Base-by-base conservation (phyloP, 2,888 invertebrate genomes). In the Thera obeliscata region DNA sequence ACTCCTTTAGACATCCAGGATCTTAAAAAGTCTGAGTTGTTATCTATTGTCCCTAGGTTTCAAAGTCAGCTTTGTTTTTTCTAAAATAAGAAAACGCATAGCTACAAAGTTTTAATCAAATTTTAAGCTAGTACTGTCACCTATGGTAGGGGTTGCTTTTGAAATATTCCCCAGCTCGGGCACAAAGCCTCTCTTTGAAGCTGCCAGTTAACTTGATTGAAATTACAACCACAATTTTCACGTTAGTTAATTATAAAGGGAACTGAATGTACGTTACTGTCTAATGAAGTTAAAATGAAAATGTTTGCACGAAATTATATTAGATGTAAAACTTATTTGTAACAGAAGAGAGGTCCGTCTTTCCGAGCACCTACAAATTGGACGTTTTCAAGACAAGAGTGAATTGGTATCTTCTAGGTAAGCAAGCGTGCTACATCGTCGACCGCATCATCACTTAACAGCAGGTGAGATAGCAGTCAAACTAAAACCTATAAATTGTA, bases 161-260 rank as follows among this genome's bases (percentile, higher is more conserved):
- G 56, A 67, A 70, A 67, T 69, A 61, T 67, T 52, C 36, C 33
- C 66, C 55, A 58, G 60, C 22, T 33, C 36, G 56, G 56, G 61
- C 50, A 67, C 67, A 73, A 69, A 69, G 69, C 66, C 56, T 67
- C 63, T 62, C 68, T 69, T 67, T 69, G 66, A 67, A 33, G 50
- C 48, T 68, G 60, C 69, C 64, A 57, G 66, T 64, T 71, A 67
- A 59, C 63, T 73, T 61, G 69, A 64, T 71, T 71, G 61, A 66
- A 69, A 71, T 71, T 61, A 68, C 33, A 67, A 69, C 71, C 69
- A 57, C 66, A 69, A 62, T 69, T 71, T 73, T 68, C 56, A 56
- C 54, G 56, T 62, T 41, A 56, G 64, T 56, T 52, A 33, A 61
- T 60, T 49, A 68, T 50, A 65, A 59, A 64, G 60, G 55, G 56